Percentiles rank a stretch among this genome's conserved stretches.
Conservation (phyloP, 23 tunicate genomes). For the Styela clava region DNA sequence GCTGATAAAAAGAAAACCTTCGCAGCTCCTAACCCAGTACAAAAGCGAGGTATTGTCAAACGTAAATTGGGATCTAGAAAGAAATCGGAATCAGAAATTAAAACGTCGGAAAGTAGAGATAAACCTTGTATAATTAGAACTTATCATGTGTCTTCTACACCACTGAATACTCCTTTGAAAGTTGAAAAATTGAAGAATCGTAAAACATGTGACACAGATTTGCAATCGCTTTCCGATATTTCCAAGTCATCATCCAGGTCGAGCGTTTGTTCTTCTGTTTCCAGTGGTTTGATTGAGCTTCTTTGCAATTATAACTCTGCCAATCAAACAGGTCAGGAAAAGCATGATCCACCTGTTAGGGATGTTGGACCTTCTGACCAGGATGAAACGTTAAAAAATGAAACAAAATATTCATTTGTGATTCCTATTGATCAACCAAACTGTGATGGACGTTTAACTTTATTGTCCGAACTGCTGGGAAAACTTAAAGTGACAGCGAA, state of each 20-base stretch:
- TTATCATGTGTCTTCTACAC: conserved; percentile 53
- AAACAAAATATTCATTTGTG: conserved; percentile 8
- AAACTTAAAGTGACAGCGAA: conserved; percentile 9
- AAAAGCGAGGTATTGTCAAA: not conserved
- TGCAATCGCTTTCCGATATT: conserved; percentile 5
- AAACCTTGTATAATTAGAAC: not conserved
- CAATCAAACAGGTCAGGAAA: not conserved
- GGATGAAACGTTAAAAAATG: conserved; percentile 19
- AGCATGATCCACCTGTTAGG: not conserved
- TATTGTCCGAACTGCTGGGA: not conserved
- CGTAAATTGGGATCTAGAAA: not conserved
- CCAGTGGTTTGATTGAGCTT: conserved; percentile 21
- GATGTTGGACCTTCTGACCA: not conserved
- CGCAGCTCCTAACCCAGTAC: not conserved
- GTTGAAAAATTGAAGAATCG: conserved; percentile 19
- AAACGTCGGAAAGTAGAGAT: not conserved
- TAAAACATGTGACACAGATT: not conserved
- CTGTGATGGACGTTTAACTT: conserved; percentile 8
- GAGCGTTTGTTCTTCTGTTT: conserved; percentile 25
- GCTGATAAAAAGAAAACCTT: not conserved
- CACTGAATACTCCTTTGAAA: conserved; percentile 59
- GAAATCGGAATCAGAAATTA: not conserved
- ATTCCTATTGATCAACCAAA: conserved; percentile 20
- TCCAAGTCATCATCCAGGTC: conserved; percentile 8
- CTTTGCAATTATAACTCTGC: conserved; percentile 5